Evolutionary conservation across 2,113 vertebrate genomes (phyloP).

Genomic region (Gobius niger): DNA sequence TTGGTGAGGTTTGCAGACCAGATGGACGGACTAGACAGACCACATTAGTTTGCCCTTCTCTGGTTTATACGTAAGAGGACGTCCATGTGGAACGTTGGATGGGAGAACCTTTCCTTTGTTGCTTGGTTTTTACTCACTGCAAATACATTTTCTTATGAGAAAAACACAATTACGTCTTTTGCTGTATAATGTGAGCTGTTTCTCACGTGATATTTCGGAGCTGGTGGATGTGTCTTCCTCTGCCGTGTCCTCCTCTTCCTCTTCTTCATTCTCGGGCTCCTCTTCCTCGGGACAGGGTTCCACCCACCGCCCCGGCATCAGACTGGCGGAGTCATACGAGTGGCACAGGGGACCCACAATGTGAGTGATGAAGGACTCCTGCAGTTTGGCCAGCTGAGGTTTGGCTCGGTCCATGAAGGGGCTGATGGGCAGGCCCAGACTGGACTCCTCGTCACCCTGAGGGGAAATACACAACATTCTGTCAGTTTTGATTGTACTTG

Average conservation of each 20-base stretch:
- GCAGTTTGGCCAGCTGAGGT: conserved; percentile 93
- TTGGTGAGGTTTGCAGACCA: too few species aligned
- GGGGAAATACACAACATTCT: neutral
- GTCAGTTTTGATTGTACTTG: neutral
- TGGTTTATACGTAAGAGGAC: too few species aligned
- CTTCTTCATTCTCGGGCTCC: conserved; percentile 77
- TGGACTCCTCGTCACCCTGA: conserved; percentile 97
- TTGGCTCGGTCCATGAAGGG: conserved; percentile 98
- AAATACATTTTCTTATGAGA: too few species aligned
- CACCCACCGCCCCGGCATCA: conserved; percentile 93
- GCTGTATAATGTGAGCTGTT: neutral
- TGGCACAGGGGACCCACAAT: conserved; percentile 96
- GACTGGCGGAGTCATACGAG: conserved; percentile 90
- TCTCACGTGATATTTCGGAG: conserved; percentile 79
- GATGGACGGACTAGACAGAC: too few species aligned
- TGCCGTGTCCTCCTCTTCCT: conserved; percentile 66
- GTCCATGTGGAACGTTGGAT: too few species aligned
- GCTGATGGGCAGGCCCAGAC: conserved; percentile 91
- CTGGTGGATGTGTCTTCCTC: conserved; percentile 85
- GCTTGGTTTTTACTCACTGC: too few species aligned
- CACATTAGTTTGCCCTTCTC: too few species aligned
- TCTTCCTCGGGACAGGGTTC: conserved; percentile 81
- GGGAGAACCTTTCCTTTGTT: too few species aligned
- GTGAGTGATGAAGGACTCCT: conserved; percentile 98
- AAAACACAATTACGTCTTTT: too few species aligned